Percentiles rank a stretch among this genome's conserved stretches.
Conservation (phyloP, 1,140 invertebrate species). For the Physella acuta region DNA sequence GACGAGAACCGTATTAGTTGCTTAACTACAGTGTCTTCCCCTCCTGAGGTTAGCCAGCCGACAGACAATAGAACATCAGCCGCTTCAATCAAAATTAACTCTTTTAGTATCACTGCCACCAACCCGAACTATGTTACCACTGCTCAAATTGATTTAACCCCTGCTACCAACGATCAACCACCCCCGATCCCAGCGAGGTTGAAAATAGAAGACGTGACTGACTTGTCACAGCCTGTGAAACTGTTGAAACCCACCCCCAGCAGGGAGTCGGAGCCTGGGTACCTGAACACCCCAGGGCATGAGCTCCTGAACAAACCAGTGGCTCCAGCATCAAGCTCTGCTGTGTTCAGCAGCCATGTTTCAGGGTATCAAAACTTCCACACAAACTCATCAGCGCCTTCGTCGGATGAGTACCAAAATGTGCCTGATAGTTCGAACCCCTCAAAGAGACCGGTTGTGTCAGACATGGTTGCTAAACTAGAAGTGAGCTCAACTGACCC, state of each 20-base stretch:
- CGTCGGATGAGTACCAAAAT: neutral
- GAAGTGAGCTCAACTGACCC: no score
- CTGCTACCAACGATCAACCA: neutral
- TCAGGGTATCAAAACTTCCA: neutral
- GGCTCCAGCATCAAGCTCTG: neutral
- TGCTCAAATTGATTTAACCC: neutral
- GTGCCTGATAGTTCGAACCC: neutral
- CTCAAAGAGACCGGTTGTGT: neutral
- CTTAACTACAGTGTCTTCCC: neutral
- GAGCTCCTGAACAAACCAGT: neutral
- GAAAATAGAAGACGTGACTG: no score
- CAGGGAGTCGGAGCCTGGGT: neutral
- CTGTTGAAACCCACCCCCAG: neutral
- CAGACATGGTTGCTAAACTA: constrained; percentile 5
- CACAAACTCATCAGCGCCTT: neutral
- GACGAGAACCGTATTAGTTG: neutral
- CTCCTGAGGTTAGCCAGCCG: neutral
- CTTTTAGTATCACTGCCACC: no score
- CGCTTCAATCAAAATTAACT: neutral
- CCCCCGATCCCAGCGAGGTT: neutral
- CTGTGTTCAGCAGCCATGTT: neutral
- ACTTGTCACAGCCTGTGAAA: no score
- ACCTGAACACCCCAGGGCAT: neutral
- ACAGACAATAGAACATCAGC: neutral
- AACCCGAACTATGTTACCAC: neutral